Evolutionary conservation across 30 jellyfish, hydroid and myxozoan species (phyloP).

Genomic region (Hydractinia symbiolongicarpus): DNA sequence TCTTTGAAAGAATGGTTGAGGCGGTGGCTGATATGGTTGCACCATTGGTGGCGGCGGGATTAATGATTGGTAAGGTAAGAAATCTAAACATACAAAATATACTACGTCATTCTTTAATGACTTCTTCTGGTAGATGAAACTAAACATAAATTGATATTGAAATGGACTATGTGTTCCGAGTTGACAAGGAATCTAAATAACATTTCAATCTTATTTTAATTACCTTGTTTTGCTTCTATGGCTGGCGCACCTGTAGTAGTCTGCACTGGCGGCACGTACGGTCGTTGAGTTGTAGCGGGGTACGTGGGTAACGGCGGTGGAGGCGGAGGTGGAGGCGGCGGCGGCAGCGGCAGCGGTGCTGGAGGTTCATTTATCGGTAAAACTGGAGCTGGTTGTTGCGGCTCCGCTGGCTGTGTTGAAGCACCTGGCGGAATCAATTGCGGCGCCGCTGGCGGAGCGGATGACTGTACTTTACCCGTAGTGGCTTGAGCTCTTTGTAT

Average conservation of each 20-base stretch:
- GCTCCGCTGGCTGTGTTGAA: slow-evolving; percentile 30
- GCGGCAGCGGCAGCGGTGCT: slow-evolving; percentile 14
- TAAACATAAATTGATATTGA: too few relatives aligned
- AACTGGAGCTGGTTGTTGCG: slow-evolving; percentile 29
- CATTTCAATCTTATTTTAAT: background rate
- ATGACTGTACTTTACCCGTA: slow-evolving; percentile 30
- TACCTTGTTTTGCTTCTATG: slow-evolving; percentile 9
- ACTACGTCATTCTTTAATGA: too few relatives aligned
- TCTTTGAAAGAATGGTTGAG: slow-evolving; percentile 4
- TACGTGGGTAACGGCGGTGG: background rate
- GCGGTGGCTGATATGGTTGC: slow-evolving; percentile 7
- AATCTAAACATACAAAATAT: background rate
- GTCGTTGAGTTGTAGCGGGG: background rate
- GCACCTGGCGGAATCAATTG: slow-evolving; percentile 21
- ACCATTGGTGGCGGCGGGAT: slow-evolving; percentile 31
- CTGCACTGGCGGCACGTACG: slow-evolving; percentile 1
- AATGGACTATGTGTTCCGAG: too few relatives aligned
- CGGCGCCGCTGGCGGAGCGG: slow-evolving; percentile 44
- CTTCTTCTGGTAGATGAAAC: too few relatives aligned
- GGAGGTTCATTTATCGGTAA: background rate
- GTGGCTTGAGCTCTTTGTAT: slow-evolving; percentile 49
- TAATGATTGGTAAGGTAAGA: slow-evolving; percentile 9
- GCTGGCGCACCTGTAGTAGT: background rate
- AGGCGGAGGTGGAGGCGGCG: slow-evolving; percentile 23
- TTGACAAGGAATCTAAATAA: too few relatives aligned